Evolutionary conservation across 2,888 invertebrate genomes (phyloP).

Genomic region (Hirtodrosophila duncani): DNA sequence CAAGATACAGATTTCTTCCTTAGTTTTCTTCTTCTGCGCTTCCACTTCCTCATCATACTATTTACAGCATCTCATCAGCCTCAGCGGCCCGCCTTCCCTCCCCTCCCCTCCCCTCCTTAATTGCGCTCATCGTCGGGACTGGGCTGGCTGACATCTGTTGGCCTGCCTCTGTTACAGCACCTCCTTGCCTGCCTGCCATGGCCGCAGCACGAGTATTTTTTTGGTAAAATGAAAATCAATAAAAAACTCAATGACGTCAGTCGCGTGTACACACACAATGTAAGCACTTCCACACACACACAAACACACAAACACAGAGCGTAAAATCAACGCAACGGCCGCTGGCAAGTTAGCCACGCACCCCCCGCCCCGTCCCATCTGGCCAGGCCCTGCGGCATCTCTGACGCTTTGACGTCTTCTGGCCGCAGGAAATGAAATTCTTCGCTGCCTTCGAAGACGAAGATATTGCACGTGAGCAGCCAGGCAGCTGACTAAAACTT

Average conservation of each 20-base stretch:
- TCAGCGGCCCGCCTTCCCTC: slow-evolving; percentile 4
- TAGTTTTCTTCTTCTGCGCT: background rate
- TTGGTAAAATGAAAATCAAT: slow-evolving; percentile 69
- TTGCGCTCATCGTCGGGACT: slow-evolving; percentile 13
- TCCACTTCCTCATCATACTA: background rate
- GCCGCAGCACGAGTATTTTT: slow-evolving; percentile 39
- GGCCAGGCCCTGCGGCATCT: slow-evolving; percentile 4
- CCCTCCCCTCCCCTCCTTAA: slow-evolving; percentile 8
- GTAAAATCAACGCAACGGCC: slow-evolving; percentile 33
- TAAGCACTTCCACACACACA: slow-evolving; percentile 4
- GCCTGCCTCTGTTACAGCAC: slow-evolving; percentile 23
- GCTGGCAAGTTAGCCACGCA: slow-evolving; percentile 31
- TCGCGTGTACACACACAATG: slow-evolving; percentile 36
- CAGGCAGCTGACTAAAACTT: slow-evolving; percentile 27
- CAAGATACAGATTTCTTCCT: too few relatives aligned
- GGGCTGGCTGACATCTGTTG: slow-evolving; percentile 48
- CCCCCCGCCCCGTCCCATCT: slow-evolving; percentile 6
- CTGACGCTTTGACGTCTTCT: slow-evolving; percentile 5
- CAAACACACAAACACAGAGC: slow-evolving; percentile 4
- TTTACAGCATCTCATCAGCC: slow-evolving; percentile 2
- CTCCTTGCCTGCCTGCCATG: slow-evolving; percentile 21
- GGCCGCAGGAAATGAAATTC: slow-evolving; percentile 32
- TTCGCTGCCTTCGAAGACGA: slow-evolving; percentile 28
- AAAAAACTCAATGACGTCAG: slow-evolving; percentile 77
- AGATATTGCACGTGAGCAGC: slow-evolving; percentile 57